These are phyloP conservation scores for Rostratula benghalensis DNA, from an alignment of 2,113 vertebrate genomes.

Conservation along the genomic window DNA sequence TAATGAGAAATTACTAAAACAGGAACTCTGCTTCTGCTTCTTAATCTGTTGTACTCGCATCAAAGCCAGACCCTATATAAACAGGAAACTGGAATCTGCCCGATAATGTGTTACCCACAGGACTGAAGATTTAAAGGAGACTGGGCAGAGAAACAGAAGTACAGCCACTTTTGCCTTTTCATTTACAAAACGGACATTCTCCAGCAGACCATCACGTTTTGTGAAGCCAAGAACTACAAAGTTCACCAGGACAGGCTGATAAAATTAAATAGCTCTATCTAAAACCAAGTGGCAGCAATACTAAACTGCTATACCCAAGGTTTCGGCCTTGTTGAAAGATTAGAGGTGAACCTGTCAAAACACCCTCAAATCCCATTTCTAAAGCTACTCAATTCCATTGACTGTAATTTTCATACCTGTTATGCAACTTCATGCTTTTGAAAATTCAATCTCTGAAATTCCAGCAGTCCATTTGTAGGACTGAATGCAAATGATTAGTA, in stretches of 20 bases:
- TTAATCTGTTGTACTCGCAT: constrained; percentile 49
- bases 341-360: not conserved
- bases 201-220: not conserved
- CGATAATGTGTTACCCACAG: constrained; percentile 53
- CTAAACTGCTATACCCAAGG: not conserved
- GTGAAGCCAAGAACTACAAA: not conserved
- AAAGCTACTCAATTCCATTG: not conserved
- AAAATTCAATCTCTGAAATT: not conserved
- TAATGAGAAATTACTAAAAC: constrained; percentile 61
- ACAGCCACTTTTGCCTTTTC: constrained; percentile 36
- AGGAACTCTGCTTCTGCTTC: constrained; percentile 56
- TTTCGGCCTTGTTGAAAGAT: not conserved
- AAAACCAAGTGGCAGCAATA: not conserved
- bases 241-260: not conserved
- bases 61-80: constrained; percentile 61
- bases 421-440: not conserved
- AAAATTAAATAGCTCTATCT: not conserved
- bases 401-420: not conserved
- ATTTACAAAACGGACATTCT: not conserved
- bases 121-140: constrained; percentile 38
- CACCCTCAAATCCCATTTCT: not conserved
- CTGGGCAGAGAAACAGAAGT: constrained; percentile 28
- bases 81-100: constrained; percentile 68
- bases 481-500: not conserved
- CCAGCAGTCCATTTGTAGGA: not conserved